Base-by-base conservation (phyloP, 2,113 vertebrate species). In the Trachemys scripta region DNA sequence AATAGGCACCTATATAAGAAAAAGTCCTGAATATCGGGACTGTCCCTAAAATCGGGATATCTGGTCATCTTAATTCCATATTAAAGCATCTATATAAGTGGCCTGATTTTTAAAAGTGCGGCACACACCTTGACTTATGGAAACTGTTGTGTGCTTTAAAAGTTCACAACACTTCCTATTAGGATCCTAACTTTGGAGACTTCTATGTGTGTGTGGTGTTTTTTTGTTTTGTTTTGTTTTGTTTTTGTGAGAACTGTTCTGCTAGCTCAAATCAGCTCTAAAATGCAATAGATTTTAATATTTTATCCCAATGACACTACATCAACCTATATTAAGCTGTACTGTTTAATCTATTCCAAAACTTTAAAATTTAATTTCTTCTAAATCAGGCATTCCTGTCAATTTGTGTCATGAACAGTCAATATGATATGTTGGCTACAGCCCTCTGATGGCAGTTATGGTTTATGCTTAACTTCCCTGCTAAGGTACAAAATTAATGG, bases 381-480 rank as follows among this genome's bases (percentile, higher is more conserved):
- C 53, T 0, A 0, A 16, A 47, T 47, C 49, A 87, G 25, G 4
- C 14, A 6, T 3, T 45, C 49, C 9, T 87, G 80, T 10, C 0
- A 12, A 8, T 81, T 89, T 80, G 50, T 2, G 2, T 56, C 80
- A 3, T 2, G 29, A 65, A 16, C 72, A 38, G 2, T 87, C 35
- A 53, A 2, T 2, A 2, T 42, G 54, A 69, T 45, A 6, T 1
- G 3, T 4, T n/a, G 53, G 11, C 54, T 84, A 80, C 27, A 59
- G 25, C 5, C 57, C 12, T 82, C 22, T 84, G 56, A 80, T 0
- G 2, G 5, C 53, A 10, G n/a, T 42, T n/a, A 13, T 10, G n/a
- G 42, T 12, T 35, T 86, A 54, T 45, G 5, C 57, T 19, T 56
- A 56, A 7, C 10, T 29, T 72, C 50, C 50, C 82, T 22, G 29